Percentiles rank a stretch among this genome's conserved stretches.
These are phyloP conservation scores for Schizotus pectinicornis DNA, from an alignment of 2,888 invertebrate genomes.

Conservation along the genomic window DNA sequence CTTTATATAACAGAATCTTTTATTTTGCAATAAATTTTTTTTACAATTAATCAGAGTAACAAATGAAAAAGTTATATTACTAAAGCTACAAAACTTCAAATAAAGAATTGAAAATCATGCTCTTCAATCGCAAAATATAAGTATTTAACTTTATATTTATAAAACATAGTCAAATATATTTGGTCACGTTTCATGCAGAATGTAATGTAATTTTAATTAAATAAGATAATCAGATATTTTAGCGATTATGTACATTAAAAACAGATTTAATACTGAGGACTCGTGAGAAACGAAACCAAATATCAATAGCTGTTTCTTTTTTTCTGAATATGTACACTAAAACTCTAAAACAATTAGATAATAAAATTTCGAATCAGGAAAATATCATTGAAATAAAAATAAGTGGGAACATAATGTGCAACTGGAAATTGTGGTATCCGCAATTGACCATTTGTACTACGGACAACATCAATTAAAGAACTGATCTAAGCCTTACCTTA, in stretches of 20 bases:
- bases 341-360: constrained; percentile 17
- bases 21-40: constrained; percentile 31
- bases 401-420: constrained; percentile 36
- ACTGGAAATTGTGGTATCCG: constrained; percentile 29
- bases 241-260: constrained; percentile 1
- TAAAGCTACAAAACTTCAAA: constrained; percentile 20
- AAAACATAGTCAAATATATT: too few relatives aligned
- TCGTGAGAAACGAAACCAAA: constrained; percentile 12
- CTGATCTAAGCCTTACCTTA: constrained; percentile 29
- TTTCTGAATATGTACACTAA: constrained; percentile 11
- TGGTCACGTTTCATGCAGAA: too few relatives aligned
- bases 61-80: constrained; percentile 24
- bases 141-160: too few relatives aligned
- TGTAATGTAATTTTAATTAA: too few relatives aligned
- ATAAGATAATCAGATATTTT: too few relatives aligned
- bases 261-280: constrained; percentile 8
- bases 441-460: constrained; percentile 31
- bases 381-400: constrained; percentile 13
- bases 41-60: constrained; percentile 26
- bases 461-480: constrained; percentile 31
- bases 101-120: constrained; percentile 5
- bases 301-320: background rate
- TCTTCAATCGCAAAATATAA: constrained; percentile 5
- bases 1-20: constrained; percentile 29
- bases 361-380: constrained; percentile 3